These are phyloP conservation scores for Ifrita kowaldi DNA, from an alignment of 2,113 vertebrate genomes.

Conservation along the genomic window DNA sequence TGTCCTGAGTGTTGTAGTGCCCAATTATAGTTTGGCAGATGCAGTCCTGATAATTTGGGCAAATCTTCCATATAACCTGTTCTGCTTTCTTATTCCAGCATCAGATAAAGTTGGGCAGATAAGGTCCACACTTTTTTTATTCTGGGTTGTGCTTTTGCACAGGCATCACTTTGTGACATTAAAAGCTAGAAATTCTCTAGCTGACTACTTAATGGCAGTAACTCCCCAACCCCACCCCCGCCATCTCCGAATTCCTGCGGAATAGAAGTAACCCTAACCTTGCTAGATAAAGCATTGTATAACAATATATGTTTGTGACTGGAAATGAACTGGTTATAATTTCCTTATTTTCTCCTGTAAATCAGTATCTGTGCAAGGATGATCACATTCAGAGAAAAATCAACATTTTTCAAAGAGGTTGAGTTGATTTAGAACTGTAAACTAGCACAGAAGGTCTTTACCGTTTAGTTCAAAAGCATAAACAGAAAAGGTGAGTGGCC, in stretches of 20 bases:
- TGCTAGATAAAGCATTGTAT: background rate
- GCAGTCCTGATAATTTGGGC: background rate
- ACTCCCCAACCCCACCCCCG: background rate
- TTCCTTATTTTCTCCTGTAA: background rate
- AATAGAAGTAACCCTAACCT: background rate
- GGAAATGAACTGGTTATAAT: background rate
- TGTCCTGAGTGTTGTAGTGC: background rate
- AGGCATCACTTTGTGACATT: background rate
- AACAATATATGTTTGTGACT: background rate
- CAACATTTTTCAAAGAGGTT: background rate
- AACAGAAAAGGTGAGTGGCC: accelerated
- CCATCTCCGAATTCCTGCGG: too few relatives aligned
- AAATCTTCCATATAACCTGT: background rate
- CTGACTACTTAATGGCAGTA: background rate
- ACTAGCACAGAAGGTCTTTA: background rate
- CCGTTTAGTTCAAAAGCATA: background rate
- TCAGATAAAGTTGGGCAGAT: background rate
- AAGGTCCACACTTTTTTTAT: background rate
- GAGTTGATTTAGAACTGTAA: background rate
- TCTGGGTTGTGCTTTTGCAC: background rate
- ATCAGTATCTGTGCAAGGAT: background rate
- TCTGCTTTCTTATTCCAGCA: background rate
- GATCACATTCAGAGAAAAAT: background rate
- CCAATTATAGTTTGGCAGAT: background rate
- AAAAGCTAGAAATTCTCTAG: background rate